Evolutionary conservation across 2,888 invertebrate genomes (phyloP).

Genomic region (Rosalia funebris): DNA sequence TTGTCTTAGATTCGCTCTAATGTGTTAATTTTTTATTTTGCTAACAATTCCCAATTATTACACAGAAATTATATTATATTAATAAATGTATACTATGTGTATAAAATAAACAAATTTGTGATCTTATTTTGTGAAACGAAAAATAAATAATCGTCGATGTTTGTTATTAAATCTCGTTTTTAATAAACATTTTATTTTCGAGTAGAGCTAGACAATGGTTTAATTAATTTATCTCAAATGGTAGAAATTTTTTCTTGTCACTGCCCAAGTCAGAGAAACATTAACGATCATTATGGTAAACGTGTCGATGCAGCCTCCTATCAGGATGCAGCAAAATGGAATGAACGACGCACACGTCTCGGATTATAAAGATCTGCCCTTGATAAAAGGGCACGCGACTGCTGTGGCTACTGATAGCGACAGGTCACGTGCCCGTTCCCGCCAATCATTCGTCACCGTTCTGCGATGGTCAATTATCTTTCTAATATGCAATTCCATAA

Average conservation of each 20-base stretch:
- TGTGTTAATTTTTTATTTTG: too few relatives aligned
- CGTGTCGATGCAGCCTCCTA: not conserved
- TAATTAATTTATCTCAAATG: not conserved
- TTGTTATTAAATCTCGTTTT: too few relatives aligned
- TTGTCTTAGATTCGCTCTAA: too few relatives aligned
- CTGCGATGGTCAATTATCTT: not conserved
- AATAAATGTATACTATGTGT: too few relatives aligned
- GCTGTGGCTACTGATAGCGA: conserved; percentile 63
- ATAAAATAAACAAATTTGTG: too few relatives aligned
- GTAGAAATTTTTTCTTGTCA: too few relatives aligned
- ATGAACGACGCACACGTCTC: conserved; percentile 28
- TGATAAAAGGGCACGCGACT: conserved; percentile 61
- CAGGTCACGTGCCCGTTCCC: conserved; percentile 62
- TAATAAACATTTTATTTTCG: too few relatives aligned
- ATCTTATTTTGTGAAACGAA: too few relatives aligned
- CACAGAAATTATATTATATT: too few relatives aligned
- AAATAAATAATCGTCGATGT: too few relatives aligned
- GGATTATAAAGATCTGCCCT: conserved; percentile 58
- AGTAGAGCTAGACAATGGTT: too few relatives aligned
- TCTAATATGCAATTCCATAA: not conserved
- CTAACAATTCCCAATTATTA: too few relatives aligned
- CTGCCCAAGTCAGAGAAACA: not conserved
- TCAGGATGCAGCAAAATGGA: conserved; percentile 12
- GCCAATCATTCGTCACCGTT: conserved; percentile 19
- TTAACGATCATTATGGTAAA: not conserved